phyloP scores from a whole-genome alignment of 2,797 vertebrate genomes.

The Tenualosa ilisha region DNA sequence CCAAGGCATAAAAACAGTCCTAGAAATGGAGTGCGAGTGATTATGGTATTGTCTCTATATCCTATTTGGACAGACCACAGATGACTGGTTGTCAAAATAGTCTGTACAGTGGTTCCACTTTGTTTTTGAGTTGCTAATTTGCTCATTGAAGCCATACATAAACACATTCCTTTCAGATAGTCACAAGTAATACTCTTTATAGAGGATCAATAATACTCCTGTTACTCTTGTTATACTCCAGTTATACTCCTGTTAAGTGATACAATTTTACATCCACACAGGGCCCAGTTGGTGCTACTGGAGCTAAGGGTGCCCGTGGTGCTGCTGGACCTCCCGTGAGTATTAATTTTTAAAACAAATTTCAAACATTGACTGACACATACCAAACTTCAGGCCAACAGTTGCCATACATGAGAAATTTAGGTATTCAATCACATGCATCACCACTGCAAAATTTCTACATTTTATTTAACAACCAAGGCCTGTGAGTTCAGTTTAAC shows the following conservation, averaged over 20 bases:
- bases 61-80: neutral
- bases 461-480: neutral
- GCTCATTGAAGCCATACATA: neutral
- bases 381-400: neutral
- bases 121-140: neutral
- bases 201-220: neutral
- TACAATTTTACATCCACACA: constrained; percentile 54
- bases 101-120: neutral
- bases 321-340: constrained; percentile 92
- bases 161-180: neutral
- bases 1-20: neutral
- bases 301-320: constrained; percentile 92
- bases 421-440: neutral
- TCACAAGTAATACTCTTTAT: neutral
- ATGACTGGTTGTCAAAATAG: neutral
- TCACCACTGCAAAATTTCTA: neutral
- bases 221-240: no score
- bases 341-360: constrained; percentile 27
- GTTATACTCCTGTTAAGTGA: neutral
- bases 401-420: neutral
- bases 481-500: neutral
- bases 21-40: neutral
- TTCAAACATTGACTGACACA: neutral
- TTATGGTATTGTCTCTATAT: neutral
- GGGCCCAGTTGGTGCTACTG: constrained; percentile 92